Percentiles rank a stretch among this genome's conserved stretches.
Evolutionary conservation across 1,140 invertebrate genomes (phyloP).

Genomic region (Bradysia coprophila): DNA sequence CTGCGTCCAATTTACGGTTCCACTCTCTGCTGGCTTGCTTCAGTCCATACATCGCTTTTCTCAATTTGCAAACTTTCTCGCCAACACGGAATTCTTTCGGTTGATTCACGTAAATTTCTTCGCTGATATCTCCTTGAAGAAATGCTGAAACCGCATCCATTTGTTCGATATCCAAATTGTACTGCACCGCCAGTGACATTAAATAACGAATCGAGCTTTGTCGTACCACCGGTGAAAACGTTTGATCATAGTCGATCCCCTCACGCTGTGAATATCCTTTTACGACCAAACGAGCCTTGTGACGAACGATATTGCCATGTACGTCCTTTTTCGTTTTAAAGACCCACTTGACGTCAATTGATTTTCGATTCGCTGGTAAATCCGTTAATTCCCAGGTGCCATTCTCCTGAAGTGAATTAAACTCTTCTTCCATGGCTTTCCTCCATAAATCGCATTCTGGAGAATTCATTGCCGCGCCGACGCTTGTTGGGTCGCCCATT

Average conservation of each 20-base stretch:
- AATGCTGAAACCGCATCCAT: conserved; percentile 14
- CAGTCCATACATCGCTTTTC: conserved; percentile 1
- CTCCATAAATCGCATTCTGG: conserved; percentile 8
- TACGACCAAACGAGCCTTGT: conserved; percentile 10
- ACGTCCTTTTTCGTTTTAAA: conserved; percentile 4
- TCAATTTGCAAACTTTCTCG: conserved; percentile 3
- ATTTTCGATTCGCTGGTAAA: no score
- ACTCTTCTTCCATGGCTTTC: conserved; percentile 10
- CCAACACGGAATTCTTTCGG: conserved; percentile 7
- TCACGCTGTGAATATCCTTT: conserved; percentile 8
- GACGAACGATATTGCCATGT: background rate
- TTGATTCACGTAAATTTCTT: conserved; percentile 10
- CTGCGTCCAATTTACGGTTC: conserved; percentile 10
- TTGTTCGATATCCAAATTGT: conserved; percentile 9
- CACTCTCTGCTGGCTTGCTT: conserved; percentile 8
- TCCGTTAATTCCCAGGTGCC: no score
- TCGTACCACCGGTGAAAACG: conserved; percentile 6
- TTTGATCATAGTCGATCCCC: conserved; percentile 10
- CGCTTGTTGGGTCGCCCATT: no score
- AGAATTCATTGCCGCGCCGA: conserved; percentile 4
- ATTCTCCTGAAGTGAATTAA: conserved; percentile 1
- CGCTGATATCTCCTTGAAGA: conserved; percentile 8
- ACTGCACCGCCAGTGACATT: conserved; percentile 10
- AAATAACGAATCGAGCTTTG: conserved; percentile 7
- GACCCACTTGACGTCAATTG: conserved; percentile 12